phyloP scores from a whole-genome alignment of 1,140 invertebrate genomes.

The Drosophila subobscura region DNA sequence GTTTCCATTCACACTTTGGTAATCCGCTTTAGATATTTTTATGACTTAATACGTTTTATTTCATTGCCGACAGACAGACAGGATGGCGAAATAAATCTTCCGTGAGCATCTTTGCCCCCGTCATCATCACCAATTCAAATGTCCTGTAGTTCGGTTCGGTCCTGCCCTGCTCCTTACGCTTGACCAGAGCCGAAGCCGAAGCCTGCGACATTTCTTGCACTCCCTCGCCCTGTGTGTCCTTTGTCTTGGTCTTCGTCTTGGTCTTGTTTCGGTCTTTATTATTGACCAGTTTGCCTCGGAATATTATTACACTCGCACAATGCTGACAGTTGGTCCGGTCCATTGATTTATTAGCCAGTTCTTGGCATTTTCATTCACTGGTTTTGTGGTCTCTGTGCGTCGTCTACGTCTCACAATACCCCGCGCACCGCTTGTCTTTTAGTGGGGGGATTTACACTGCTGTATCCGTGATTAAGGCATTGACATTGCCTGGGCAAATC shows the following conservation, averaged over 20 bases:
- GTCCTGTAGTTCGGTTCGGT: constrained; percentile 26
- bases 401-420: neutral
- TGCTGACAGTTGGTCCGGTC: constrained; percentile 71
- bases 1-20: constrained; percentile 69
- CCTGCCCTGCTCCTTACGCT: constrained; percentile 49
- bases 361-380: constrained; percentile 54
- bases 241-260: constrained; percentile 29
- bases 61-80: constrained; percentile 53
- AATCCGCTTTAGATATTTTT: constrained; percentile 74
- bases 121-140: constrained; percentile 76
- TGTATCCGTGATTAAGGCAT: constrained; percentile 43
- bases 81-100: constrained; percentile 70
- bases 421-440: constrained; percentile 26
- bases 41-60: constrained; percentile 82
- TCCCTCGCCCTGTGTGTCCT: constrained; percentile 12
- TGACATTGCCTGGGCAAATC: neutral
- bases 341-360: constrained; percentile 75
- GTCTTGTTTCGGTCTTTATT: constrained; percentile 60
- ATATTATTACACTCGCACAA: constrained; percentile 79
- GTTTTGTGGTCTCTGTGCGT: constrained; percentile 50
- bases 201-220: constrained; percentile 74
- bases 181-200: constrained; percentile 67
- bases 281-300: constrained; percentile 74
- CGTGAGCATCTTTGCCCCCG: constrained; percentile 22
- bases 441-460: constrained; percentile 19